Evolutionary conservation across 2,113 vertebrate genomes (phyloP).

Genomic region (Chinchilla lanigera): DNA sequence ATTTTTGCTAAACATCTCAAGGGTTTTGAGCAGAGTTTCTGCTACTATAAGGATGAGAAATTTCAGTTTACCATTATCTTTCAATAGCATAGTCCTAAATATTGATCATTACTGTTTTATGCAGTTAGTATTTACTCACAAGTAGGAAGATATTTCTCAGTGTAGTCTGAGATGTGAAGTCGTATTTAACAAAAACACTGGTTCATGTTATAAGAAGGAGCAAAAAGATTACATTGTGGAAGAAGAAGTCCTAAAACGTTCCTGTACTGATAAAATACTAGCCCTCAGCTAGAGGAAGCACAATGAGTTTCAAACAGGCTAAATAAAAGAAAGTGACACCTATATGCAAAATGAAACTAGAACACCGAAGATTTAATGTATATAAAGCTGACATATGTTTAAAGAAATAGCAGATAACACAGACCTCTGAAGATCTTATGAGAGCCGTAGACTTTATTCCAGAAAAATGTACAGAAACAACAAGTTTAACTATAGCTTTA

Average conservation of each 20-base stretch:
- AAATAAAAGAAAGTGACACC: neutral
- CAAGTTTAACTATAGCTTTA: conserved; percentile 38
- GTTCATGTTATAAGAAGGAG: neutral
- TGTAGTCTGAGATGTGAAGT: conserved; percentile 15
- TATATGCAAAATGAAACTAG: neutral
- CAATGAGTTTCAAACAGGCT: neutral
- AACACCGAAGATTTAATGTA: neutral
- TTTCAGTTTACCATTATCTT: conserved; percentile 11
- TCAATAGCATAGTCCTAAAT: conserved; percentile 32
- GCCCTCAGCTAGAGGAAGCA: neutral
- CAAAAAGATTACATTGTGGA: conserved; percentile 22
- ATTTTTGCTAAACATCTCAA: conserved; percentile 40
- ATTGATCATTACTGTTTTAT: neutral
- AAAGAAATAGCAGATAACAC: neutral
- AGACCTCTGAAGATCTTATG: conserved; percentile 12
- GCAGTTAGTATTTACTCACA: conserved; percentile 48
- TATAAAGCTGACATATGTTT: neutral
- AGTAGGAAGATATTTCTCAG: conserved; percentile 13
- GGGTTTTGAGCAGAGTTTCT: neutral
- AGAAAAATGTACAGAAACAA: neutral
- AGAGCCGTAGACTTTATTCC: neutral
- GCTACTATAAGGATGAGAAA: neutral
- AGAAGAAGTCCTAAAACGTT: conserved; percentile 35
- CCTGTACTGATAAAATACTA: neutral
- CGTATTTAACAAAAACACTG: conserved; percentile 29